Conservation (phyloP, 2,797 vertebrate genomes). For the Spea hammondii region DNA sequence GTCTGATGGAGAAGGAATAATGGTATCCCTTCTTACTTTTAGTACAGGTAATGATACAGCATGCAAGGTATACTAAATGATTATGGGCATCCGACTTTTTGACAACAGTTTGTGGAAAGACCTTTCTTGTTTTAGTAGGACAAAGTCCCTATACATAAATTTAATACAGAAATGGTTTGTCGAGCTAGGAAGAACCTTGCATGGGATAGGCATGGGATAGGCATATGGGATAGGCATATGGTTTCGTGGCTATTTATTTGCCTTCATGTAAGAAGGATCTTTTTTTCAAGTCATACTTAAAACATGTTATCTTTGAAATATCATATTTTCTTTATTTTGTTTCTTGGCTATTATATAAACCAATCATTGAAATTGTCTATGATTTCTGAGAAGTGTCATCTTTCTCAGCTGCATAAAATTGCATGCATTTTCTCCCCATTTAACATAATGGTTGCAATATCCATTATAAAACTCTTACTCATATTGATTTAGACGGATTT, state of each 20-base stretch:
- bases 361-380: slow-evolving; percentile 35
- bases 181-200: no score
- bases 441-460: slow-evolving; percentile 31
- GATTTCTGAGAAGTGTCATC: slow-evolving; percentile 39
- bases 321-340: slow-evolving; percentile 14
- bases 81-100: no score
- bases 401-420: slow-evolving; percentile 25
- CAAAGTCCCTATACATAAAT: no score
- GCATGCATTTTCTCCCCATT: slow-evolving; percentile 23
- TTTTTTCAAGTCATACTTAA: slow-evolving; percentile 1
- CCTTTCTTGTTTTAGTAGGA: no score
- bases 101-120: no score
- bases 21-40: no score
- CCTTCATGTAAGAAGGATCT: background rate
- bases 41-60: no score
- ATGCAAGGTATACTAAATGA: no score
- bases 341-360: slow-evolving; percentile 33
- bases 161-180: no score
- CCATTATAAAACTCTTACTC: slow-evolving; percentile 11
- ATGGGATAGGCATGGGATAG: no score
- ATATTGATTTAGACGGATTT: background rate
- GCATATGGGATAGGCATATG: no score
- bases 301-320: slow-evolving; percentile 30
- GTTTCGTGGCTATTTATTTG: background rate
- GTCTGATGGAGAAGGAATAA: no score